Evolutionary conservation across 2,888 invertebrate genomes (phyloP).

Genomic region (Byasa hedistus): DNA sequence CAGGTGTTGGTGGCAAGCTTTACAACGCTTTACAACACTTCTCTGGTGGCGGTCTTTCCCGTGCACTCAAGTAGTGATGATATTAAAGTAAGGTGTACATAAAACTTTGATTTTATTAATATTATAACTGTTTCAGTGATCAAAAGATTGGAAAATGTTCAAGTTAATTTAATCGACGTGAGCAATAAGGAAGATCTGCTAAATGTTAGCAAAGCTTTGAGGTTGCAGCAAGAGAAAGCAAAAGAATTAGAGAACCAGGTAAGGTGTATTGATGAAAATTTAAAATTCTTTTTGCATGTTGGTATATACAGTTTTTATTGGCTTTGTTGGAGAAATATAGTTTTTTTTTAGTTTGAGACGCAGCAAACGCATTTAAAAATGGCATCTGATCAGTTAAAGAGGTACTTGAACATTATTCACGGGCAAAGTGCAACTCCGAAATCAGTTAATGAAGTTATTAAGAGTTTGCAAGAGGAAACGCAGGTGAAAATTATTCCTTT

Average conservation of each 20-base stretch:
- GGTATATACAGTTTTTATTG: no score
- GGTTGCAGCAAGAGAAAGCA: constrained; percentile 74
- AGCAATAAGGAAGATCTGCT: constrained; percentile 84
- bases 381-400: constrained; percentile 81
- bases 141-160: constrained; percentile 73
- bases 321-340: no score
- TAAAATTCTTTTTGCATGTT: no score
- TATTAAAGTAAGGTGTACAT: no score
- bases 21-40: no score
- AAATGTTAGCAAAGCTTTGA: constrained; percentile 70
- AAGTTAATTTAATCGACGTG: constrained; percentile 82
- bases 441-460: constrained; percentile 83
- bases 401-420: constrained; percentile 81
- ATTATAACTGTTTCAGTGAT: constrained; percentile 57
- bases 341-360: constrained; percentile 55
- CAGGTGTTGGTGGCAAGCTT: no score
- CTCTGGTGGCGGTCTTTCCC: no score
- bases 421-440: constrained; percentile 73
- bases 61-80: no score
- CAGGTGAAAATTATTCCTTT: constrained; percentile 60
- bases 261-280: background rate
- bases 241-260: constrained; percentile 74
- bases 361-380: constrained; percentile 72
- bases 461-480: constrained; percentile 87
- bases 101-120: no score